These are phyloP conservation scores for Dendrophyllia cribrosa DNA, from an alignment of 64 coral and sea anemone genomes.

Conservation along the genomic window DNA sequence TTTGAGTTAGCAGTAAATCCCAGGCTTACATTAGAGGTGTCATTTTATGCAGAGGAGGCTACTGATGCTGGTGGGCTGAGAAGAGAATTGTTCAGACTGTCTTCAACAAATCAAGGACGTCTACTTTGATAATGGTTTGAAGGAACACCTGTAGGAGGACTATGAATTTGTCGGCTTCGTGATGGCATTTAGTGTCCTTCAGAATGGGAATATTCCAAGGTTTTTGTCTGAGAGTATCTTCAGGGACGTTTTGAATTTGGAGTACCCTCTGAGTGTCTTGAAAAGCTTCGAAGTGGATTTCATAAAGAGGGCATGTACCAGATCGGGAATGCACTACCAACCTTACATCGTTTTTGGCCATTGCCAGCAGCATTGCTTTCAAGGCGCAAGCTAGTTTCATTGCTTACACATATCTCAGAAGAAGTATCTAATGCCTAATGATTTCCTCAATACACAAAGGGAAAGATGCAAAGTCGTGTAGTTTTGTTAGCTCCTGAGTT, in stretches of 20 bases:
- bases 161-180: constrained; percentile 48
- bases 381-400: constrained; percentile 16
- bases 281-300: neutral
- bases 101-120: constrained; percentile 58
- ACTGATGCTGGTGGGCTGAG: constrained; percentile 60
- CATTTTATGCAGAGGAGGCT: constrained; percentile 52
- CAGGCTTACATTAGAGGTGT: constrained; percentile 53
- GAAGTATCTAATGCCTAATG: constrained; percentile 59
- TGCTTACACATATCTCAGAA: constrained; percentile 57
- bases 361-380: constrained; percentile 22
- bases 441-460: no score
- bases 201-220: constrained; percentile 61
- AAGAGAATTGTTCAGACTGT: constrained; percentile 66
- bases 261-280: constrained; percentile 18
- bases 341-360: constrained; percentile 48
- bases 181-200: constrained; percentile 61
- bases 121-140: constrained; percentile 72
- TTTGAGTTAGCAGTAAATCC: constrained; percentile 3
- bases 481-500: no score
- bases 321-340: constrained; percentile 23
- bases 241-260: constrained; percentile 47
- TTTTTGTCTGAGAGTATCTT: constrained; percentile 43
- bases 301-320: constrained; percentile 48
- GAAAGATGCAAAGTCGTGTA: no score
- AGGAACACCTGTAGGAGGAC: constrained; percentile 36